Conservation (phyloP, 2,888 invertebrate species). For the Brachyptera risi region DNA sequence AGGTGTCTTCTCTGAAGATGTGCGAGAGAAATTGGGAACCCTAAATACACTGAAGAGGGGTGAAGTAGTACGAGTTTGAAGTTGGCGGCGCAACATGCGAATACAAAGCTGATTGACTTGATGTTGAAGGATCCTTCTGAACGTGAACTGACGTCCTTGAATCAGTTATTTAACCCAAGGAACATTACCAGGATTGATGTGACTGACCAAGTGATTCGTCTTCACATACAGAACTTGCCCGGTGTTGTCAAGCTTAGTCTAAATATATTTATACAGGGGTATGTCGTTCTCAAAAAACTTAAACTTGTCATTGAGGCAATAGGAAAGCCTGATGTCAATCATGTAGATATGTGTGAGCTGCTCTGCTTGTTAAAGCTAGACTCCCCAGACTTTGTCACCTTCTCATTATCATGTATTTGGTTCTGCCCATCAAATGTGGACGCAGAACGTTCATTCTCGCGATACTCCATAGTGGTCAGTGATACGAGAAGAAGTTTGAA, state of each 20-base stretch:
- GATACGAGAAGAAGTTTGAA: neutral
- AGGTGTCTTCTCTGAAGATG: neutral
- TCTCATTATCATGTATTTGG: neutral
- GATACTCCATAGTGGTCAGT: neutral
- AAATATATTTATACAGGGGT: neutral
- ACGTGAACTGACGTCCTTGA: neutral
- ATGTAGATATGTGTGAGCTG: neutral
- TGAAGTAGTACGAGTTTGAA: neutral
- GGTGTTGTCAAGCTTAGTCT: neutral
- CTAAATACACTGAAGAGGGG: neutral
- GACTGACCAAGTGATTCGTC: neutral
- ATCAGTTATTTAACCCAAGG: constrained; percentile 8
- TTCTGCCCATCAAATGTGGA: neutral
- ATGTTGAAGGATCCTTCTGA: neutral
- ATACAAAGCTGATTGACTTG: neutral
- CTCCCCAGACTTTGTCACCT: neutral
- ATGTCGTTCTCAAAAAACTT: neutral
- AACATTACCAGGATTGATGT: neutral
- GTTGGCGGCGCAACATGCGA: neutral
- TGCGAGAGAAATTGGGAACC: neutral
- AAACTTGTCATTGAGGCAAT: neutral
- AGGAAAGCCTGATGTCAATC: neutral
- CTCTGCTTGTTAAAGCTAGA: neutral
- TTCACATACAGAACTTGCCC: neutral
- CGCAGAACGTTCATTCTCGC: neutral